These are phyloP conservation scores for Falco cherrug DNA, from an alignment of 2,797 vertebrate species.

Conservation along the genomic window DNA sequence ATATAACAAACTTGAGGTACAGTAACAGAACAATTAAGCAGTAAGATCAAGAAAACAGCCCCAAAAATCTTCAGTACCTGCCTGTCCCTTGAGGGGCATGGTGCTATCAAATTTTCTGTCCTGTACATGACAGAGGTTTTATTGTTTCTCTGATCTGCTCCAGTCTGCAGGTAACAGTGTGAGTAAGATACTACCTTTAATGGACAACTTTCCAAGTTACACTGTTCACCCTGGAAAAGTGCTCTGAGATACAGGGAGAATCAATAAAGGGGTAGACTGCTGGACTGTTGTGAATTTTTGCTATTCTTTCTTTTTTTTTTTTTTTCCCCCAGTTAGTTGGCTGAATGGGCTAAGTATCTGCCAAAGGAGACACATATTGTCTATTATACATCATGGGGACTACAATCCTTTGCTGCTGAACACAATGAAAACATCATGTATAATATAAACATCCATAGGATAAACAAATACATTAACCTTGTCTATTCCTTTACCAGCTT, in stretches of 20 bases:
- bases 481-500: background rate
- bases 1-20: background rate
- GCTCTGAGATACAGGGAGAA: background rate
- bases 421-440: background rate
- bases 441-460: background rate
- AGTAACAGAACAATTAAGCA: background rate
- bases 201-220: background rate
- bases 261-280: background rate
- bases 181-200: background rate
- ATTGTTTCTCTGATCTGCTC: slow-evolving; percentile 27
- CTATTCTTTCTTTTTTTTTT: background rate
- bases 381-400: background rate
- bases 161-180: background rate
- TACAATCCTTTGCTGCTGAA: background rate
- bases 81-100: background rate
- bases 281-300: background rate
- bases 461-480: background rate
- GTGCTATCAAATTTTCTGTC: background rate
- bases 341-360: background rate
- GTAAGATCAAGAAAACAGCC: background rate
- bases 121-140: background rate
- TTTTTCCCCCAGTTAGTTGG: background rate
- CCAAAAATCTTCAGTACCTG: background rate
- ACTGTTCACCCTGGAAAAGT: background rate
- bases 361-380: background rate